Evolutionary conservation across 2,797 vertebrate genomes (phyloP).

Genomic region (Ptychobarbus kaznakovi): DNA sequence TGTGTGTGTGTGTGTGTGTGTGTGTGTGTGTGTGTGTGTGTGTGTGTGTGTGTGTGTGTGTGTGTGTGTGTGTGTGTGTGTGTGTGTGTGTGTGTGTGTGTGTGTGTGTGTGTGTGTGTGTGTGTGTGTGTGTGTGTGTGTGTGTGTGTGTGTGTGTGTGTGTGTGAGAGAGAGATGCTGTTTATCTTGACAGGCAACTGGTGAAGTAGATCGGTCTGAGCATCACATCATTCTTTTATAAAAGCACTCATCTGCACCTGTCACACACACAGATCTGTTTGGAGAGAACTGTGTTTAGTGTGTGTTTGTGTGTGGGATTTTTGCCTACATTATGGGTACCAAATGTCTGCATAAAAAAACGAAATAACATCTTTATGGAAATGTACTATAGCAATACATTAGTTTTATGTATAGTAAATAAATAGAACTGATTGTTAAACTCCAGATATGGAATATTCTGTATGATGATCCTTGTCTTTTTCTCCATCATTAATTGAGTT

Average conservation of each 20-base stretch:
- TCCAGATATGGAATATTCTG: neutral
- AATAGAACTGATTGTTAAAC: neutral
- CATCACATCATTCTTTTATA: constrained; percentile 20
- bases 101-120: too few relatives aligned
- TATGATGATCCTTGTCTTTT: neutral
- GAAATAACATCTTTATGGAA: neutral
- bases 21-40: neutral
- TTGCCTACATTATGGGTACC: neutral
- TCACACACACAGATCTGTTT: neutral
- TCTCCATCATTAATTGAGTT: neutral
- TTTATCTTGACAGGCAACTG: constrained; percentile 41
- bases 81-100: neutral
- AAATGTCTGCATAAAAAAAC: neutral
- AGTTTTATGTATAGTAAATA: constrained; percentile 10
- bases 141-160: too few relatives aligned
- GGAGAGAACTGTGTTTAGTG: neutral
- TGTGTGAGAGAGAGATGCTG: neutral
- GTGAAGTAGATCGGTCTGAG: neutral
- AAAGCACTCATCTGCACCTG: constrained; percentile 11
- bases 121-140: neutral
- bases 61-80: too few relatives aligned
- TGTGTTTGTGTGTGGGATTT: neutral
- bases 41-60: too few relatives aligned
- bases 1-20: neutral
- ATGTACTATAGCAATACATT: too few relatives aligned